Evolutionary conservation across 1,140 invertebrate genomes (phyloP).

Genomic region (Hormaphis cornu): DNA sequence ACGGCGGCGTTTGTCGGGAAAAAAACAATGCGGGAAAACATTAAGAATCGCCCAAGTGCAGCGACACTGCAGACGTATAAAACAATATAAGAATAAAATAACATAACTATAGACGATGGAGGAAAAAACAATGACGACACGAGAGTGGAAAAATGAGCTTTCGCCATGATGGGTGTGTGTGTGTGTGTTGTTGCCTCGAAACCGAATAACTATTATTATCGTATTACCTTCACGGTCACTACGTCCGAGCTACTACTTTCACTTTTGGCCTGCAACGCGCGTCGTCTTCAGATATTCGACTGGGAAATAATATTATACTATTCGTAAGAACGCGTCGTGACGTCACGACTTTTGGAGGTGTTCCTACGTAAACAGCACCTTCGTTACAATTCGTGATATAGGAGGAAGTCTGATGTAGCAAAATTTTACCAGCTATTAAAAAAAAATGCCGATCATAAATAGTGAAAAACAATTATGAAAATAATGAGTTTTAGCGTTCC

Average conservation of each 20-base stretch:
- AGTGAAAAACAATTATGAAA: too few species aligned
- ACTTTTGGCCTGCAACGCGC: constrained; percentile 1
- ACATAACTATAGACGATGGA: background rate
- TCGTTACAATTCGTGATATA: too few species aligned
- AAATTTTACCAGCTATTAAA: too few species aligned
- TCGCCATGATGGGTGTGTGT: constrained; percentile 14
- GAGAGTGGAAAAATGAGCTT: constrained; percentile 18
- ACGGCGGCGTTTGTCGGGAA: background rate
- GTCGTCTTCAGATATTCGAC: too few species aligned
- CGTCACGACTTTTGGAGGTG: too few species aligned
- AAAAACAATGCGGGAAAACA: background rate
- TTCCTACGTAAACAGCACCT: too few species aligned
- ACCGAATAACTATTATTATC: constrained; percentile 31
- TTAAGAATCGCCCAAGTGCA: background rate
- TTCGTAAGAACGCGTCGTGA: too few species aligned
- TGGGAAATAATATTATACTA: too few species aligned
- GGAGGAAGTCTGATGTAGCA: too few species aligned
- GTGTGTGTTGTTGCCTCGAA: constrained; percentile 1
- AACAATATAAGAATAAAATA: background rate
- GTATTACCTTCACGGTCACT: constrained; percentile 32
- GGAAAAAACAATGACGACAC: constrained; percentile 23
- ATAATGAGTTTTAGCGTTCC: too few species aligned
- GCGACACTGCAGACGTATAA: background rate
- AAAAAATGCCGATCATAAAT: too few species aligned
- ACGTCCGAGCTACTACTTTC: constrained; percentile 24